Evolutionary conservation across 2,888 invertebrate species (phyloP).

Genomic region (Nephrocerus scutellatus): DNA sequence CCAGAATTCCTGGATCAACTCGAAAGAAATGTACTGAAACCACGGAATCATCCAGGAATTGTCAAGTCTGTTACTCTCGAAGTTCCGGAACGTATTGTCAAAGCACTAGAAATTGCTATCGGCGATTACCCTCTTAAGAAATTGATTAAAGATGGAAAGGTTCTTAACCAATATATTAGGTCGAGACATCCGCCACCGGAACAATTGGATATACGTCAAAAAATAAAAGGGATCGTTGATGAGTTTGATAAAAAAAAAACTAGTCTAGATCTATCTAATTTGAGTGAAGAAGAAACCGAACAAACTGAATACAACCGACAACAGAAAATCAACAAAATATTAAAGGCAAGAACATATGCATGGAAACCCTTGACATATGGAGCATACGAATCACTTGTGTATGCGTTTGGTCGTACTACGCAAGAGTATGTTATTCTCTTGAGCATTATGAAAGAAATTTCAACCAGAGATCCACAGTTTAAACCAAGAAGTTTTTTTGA

Average conservation of each 20-base stretch:
- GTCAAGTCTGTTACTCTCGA: conserved; percentile 50
- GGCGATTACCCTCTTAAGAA: conserved; percentile 56
- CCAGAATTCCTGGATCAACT: conserved; percentile 30
- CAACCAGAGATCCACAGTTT: conserved; percentile 57
- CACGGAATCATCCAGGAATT: conserved; percentile 67
- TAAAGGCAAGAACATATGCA: conserved; percentile 59
- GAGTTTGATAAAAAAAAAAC: conserved; percentile 35
- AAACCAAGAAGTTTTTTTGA: conserved; percentile 74
- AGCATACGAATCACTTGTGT: conserved; percentile 57
- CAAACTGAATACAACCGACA: conserved; percentile 50
- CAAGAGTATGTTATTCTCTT: conserved; percentile 68
- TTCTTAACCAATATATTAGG: conserved; percentile 55
- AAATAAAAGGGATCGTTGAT: conserved; percentile 31
- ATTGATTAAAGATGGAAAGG: conserved; percentile 51
- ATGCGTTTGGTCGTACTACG: conserved; percentile 63
- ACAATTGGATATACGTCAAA: conserved; percentile 34
- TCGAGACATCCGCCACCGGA: conserved; percentile 62
- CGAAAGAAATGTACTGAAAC: conserved; percentile 48
- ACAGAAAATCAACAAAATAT: conserved; percentile 51
- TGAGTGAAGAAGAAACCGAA: conserved; percentile 41
- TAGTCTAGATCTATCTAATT: conserved; percentile 24
- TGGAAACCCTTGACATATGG: conserved; percentile 72
- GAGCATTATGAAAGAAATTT: conserved; percentile 69
- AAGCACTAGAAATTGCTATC: conserved; percentile 52
- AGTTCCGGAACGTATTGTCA: conserved; percentile 56